These are phyloP conservation scores for Psittacus erithacus DNA, from an alignment of 2,113 vertebrate species.

Conservation along the genomic window DNA sequence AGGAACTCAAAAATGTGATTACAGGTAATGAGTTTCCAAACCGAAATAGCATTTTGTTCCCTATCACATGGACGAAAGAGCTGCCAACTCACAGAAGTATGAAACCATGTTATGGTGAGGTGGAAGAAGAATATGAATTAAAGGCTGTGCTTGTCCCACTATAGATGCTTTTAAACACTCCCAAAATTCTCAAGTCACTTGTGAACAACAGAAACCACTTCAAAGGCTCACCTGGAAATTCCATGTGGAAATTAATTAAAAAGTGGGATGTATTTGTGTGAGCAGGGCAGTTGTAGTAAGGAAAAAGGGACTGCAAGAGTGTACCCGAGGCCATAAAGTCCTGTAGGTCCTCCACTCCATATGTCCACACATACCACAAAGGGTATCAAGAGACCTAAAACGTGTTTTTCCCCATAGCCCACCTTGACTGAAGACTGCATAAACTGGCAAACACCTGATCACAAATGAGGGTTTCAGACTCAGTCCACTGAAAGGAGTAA, in stretches of 20 bases:
- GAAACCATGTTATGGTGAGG: neutral
- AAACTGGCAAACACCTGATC: neutral
- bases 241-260: neutral
- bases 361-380: neutral
- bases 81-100: neutral
- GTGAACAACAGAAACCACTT: neutral
- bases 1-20: neutral
- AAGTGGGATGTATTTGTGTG: neutral
- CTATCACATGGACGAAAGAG: neutral
- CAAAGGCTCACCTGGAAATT: neutral
- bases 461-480: neutral
- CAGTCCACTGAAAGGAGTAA: neutral
- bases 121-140: neutral
- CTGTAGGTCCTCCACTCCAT: neutral
- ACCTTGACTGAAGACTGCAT: neutral
- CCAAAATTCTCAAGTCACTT: neutral
- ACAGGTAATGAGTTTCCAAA: neutral
- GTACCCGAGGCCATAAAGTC: neutral
- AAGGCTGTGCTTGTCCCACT: neutral
- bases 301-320: neutral
- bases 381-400: neutral
- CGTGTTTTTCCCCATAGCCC: fast-evolving
- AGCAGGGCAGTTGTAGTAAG: neutral
- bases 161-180: neutral
- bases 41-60: neutral